Conservation (phyloP, 2,113 vertebrate genomes). For the Malaclemys terrapin region DNA sequence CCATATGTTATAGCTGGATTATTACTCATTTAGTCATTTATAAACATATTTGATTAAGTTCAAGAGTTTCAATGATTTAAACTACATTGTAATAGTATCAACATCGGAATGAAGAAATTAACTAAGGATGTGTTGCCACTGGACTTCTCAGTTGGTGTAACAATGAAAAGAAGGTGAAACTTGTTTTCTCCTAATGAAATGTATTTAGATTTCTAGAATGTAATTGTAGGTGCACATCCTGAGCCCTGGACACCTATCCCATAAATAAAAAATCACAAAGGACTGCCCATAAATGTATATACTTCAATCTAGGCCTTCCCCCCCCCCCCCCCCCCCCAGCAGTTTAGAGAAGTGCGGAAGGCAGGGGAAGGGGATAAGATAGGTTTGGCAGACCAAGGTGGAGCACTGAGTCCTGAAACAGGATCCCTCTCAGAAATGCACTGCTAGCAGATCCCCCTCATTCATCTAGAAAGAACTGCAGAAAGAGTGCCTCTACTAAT, state of each 20-base stretch:
- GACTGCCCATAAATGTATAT: not conserved
- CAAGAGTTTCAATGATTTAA: fast-evolving
- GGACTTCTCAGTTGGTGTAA: not conserved
- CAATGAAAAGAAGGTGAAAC: not conserved
- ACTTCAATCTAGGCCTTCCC: not conserved
- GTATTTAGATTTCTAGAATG: not conserved
- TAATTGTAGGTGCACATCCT: not conserved
- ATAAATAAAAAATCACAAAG: too few species aligned
- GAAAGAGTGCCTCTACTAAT: fast-evolving
- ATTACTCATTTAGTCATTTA: fast-evolving
- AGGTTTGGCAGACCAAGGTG: not conserved
- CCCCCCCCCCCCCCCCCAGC: not conserved
- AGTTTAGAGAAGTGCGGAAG: not conserved
- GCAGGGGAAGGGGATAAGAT: not conserved
- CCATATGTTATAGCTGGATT: not conserved
- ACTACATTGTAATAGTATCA: not conserved
- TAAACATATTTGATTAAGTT: fast-evolving
- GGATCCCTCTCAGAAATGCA: fast-evolving
- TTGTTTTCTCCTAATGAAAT: fast-evolving
- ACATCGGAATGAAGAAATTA: not conserved
- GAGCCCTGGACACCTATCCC: not conserved
- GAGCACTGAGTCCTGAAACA: not conserved
- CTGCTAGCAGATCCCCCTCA: fast-evolving
- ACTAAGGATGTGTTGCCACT: not conserved
- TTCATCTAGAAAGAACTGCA: fast-evolving